phyloP scores from a whole-genome alignment of 2,113 vertebrate species.

The Steatornis caripensis region DNA sequence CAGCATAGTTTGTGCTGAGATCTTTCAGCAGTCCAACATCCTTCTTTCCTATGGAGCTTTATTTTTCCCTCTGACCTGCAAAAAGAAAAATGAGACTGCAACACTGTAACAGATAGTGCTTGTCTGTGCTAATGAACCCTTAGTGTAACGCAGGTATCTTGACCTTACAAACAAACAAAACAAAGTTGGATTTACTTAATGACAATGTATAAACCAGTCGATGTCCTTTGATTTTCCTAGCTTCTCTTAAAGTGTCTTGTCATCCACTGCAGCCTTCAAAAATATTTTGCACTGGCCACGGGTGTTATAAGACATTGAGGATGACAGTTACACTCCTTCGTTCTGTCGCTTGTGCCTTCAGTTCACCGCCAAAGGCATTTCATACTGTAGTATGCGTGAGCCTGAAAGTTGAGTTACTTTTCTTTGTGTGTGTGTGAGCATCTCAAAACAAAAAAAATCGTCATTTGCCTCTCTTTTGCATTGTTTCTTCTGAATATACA shows the following conservation, averaged over 20 bases:
- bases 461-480: neutral
- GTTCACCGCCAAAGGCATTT: neutral
- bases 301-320: neutral
- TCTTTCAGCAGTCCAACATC: neutral
- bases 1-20: neutral
- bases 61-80: neutral
- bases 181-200: neutral
- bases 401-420: neutral
- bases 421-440: neutral
- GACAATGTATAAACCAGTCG: neutral
- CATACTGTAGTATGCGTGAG: neutral
- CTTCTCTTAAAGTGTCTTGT: neutral
- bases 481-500: neutral
- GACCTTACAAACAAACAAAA: neutral
- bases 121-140: neutral
- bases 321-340: neutral
- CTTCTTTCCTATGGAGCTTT: neutral
- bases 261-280: neutral
- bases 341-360: neutral
- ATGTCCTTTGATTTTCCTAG: neutral
- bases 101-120: neutral
- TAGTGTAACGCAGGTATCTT: neutral
- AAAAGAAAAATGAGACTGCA: neutral
- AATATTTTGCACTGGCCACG: neutral
- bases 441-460: neutral